Evolutionary conservation across 2,113 vertebrate genomes (phyloP).

Genomic region (Coptodon rendalli): DNA sequence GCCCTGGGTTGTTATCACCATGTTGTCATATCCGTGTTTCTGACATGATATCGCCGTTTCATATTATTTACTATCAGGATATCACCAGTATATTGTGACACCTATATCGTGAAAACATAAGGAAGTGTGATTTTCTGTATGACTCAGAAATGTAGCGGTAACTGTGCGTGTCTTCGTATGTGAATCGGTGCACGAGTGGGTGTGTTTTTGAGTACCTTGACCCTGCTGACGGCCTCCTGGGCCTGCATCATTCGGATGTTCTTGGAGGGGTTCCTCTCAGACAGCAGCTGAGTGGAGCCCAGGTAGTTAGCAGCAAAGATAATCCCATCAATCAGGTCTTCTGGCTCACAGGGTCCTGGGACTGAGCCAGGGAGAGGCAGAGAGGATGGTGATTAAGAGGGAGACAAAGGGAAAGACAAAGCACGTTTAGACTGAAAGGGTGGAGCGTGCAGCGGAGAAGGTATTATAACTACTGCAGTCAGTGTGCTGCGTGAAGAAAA

Average conservation of each 20-base stretch:
- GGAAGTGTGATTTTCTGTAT: not conserved
- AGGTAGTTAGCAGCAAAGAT: slow-evolving; percentile 99
- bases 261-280: slow-evolving; percentile 96
- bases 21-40: not conserved
- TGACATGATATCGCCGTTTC: not conserved
- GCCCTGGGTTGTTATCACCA: not conserved
- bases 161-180: not conserved
- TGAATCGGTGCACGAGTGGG: not conserved
- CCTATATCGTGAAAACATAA: not conserved
- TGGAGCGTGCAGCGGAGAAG: not conserved
- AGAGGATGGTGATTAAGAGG: slow-evolving; percentile 3
- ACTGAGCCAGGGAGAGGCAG: slow-evolving; percentile 66
- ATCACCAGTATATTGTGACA: not conserved
- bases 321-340: slow-evolving; percentile 98
- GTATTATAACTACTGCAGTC: slow-evolving; percentile 1
- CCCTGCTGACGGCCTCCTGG: slow-evolving; percentile 94
- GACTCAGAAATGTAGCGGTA: not conserved
- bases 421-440: not conserved
- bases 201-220: slow-evolving; percentile 80
- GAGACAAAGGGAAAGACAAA: slow-evolving; percentile 1
- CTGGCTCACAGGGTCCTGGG: slow-evolving; percentile 95
- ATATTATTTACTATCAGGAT: not conserved
- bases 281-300: slow-evolving; percentile 97
- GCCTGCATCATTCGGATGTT: slow-evolving; percentile 99
- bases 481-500: not conserved